Conservation (phyloP, 1,140 invertebrate genomes). For the Probaryconus sp. region DNA sequence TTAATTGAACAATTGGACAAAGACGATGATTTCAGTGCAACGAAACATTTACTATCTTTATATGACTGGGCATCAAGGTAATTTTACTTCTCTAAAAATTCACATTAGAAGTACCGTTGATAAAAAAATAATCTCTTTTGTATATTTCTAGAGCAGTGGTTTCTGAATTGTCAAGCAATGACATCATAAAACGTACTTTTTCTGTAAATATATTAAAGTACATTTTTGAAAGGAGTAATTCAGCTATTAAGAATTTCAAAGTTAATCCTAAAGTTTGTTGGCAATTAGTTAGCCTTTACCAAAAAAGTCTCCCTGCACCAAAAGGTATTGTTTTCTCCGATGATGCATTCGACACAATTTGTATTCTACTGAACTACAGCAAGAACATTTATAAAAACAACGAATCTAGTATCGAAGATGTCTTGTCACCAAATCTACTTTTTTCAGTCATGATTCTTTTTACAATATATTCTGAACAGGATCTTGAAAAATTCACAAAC, state of each 20-base stretch:
- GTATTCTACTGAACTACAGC: slow-evolving; percentile 48
- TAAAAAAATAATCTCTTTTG: slow-evolving; percentile 3
- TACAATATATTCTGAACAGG: slow-evolving; percentile 28
- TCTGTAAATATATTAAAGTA: slow-evolving; percentile 48
- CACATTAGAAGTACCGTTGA: neutral
- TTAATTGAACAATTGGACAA: slow-evolving; percentile 47
- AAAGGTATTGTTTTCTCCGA: slow-evolving; percentile 54
- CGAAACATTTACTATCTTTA: slow-evolving; percentile 39
- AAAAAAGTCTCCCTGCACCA: slow-evolving; percentile 31
- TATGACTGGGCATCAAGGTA: slow-evolving; percentile 56
- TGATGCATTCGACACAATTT: slow-evolving; percentile 46
- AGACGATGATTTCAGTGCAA: slow-evolving; percentile 28
- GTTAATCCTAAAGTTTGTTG: slow-evolving; percentile 57
- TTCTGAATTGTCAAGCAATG: slow-evolving; percentile 14
- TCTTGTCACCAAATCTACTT: slow-evolving; percentile 47
- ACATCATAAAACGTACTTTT: slow-evolving; percentile 18
- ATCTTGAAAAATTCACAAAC: slow-evolving; percentile 34
- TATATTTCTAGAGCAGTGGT: slow-evolving; percentile 56
- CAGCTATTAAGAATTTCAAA: slow-evolving; percentile 38
- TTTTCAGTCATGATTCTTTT: slow-evolving; percentile 49
- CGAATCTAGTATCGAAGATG: slow-evolving; percentile 41
- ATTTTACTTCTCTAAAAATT: slow-evolving; percentile 7
- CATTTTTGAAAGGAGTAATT: slow-evolving; percentile 47
- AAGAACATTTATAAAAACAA: slow-evolving; percentile 48
- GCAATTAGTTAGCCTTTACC: slow-evolving; percentile 56